phyloP scores from a whole-genome alignment of 2,797 vertebrate species.

The Coccyzus lansbergi region DNA sequence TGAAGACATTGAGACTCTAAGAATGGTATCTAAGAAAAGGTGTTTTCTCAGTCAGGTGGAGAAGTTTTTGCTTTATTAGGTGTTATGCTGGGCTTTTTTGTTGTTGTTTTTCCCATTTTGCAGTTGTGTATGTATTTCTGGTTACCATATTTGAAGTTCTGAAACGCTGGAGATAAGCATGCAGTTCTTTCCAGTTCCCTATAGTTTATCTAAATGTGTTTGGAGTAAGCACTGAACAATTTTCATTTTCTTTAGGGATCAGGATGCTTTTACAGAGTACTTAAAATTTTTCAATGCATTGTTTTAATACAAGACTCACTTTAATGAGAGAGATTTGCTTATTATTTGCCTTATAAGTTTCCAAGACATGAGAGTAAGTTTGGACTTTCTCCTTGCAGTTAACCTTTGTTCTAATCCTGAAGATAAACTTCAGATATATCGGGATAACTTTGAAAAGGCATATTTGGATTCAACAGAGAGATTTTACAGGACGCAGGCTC shows the following conservation, averaged over 20 bases:
- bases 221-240: not conserved
- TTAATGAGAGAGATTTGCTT: not conserved
- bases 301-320: not conserved
- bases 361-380: conserved; percentile 3
- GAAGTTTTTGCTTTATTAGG: not conserved
- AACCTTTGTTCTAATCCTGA: conserved; percentile 97
- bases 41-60: not conserved
- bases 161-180: not conserved
- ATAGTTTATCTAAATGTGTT: not conserved
- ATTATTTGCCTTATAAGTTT: not conserved
- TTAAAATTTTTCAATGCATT: not conserved
- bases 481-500: conserved; percentile 97
- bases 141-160: not conserved
- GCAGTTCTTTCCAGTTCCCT: not conserved
- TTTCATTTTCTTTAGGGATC: not conserved
- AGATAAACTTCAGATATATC: conserved; percentile 97
- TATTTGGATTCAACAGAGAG: conserved; percentile 97
- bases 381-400: conserved; percentile 83
- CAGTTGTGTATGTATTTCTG: not conserved
- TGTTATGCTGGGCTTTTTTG: not conserved
- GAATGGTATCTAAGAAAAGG: not conserved
- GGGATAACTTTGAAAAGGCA: conserved; percentile 98
- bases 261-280: not conserved
- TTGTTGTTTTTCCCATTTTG: not conserved
- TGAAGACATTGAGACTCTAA: not conserved